Conservation (phyloP, 2,797 vertebrate species). For the Neostethus bicornis region DNA sequence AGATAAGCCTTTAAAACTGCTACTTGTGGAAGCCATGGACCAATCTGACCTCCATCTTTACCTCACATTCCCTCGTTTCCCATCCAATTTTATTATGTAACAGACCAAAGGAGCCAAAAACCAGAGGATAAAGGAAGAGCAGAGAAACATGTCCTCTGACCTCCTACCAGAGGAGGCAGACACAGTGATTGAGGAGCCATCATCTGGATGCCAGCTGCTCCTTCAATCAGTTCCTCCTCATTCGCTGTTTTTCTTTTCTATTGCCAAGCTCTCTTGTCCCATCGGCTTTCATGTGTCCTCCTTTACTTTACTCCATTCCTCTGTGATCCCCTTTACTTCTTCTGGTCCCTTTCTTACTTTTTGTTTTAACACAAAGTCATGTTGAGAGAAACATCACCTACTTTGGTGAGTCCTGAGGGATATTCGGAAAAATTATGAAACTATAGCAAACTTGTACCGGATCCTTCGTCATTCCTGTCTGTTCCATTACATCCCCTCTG, state of each 20-base stretch:
- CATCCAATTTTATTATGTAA: slow-evolving; percentile 60
- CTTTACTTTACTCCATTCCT: slow-evolving; percentile 20
- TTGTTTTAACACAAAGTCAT: slow-evolving; percentile 33
- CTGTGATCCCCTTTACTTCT: slow-evolving; percentile 44
- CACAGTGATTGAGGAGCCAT: slow-evolving; percentile 74
- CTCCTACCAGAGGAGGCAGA: slow-evolving; percentile 72
- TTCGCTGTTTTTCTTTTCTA: slow-evolving; percentile 17
- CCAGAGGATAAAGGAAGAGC: slow-evolving; percentile 19
- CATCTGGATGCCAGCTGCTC: slow-evolving; percentile 72
- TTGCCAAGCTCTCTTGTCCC: slow-evolving; percentile 43
- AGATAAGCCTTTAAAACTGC: neutral
- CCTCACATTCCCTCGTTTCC: slow-evolving; percentile 17
- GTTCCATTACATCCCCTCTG: slow-evolving; percentile 40
- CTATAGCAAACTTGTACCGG: slow-evolving; percentile 32
- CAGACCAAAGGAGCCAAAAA: slow-evolving; percentile 39
- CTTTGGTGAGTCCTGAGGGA: slow-evolving; percentile 7
- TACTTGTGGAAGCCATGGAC: slow-evolving; percentile 9
- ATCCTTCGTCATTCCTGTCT: slow-evolving; percentile 35
- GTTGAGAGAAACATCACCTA: slow-evolving; percentile 37
- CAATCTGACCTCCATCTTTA: slow-evolving; percentile 13
- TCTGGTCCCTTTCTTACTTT: slow-evolving; percentile 21
- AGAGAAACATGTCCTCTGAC: slow-evolving; percentile 52
- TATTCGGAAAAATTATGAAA: slow-evolving; percentile 27
- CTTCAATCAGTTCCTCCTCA: slow-evolving; percentile 11
- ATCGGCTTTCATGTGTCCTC: slow-evolving; percentile 30